Conservation (phyloP, 2,888 invertebrate species). For the Hyles lineata region DNA sequence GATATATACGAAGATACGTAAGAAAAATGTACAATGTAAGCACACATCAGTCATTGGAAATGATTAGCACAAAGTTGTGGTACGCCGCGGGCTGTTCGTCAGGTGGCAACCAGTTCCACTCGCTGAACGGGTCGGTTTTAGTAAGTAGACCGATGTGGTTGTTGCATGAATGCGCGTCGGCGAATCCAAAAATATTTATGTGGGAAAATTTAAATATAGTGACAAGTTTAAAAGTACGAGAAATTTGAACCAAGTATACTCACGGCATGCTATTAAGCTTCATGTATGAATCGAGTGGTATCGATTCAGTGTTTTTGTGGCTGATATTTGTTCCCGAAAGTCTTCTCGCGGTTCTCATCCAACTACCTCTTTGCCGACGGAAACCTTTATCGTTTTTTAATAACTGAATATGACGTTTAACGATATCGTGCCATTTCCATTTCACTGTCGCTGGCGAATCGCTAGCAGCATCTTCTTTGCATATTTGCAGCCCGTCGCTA, state of each 20-base stretch:
- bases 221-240: slow-evolving; percentile 25
- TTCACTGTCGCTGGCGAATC: slow-evolving; percentile 81
- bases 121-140: slow-evolving; percentile 58
- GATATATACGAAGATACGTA: slow-evolving; percentile 32
- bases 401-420: slow-evolving; percentile 79
- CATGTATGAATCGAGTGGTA: slow-evolving; percentile 75
- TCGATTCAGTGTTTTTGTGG: slow-evolving; percentile 64
- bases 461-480: slow-evolving; percentile 82
- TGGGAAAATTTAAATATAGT: slow-evolving; percentile 33
- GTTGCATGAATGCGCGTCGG: slow-evolving; percentile 55
- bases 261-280: slow-evolving; percentile 80
- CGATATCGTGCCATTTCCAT: slow-evolving; percentile 83
- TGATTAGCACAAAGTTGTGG: slow-evolving; percentile 62
- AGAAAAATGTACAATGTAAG: slow-evolving; percentile 48
- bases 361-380: slow-evolving; percentile 78
- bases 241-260: slow-evolving; percentile 53
- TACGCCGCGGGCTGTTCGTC: slow-evolving; percentile 52
- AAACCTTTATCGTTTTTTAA: slow-evolving; percentile 80
- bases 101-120: slow-evolving; percentile 68
- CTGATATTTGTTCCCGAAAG: slow-evolving; percentile 70
- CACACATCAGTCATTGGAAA: slow-evolving; percentile 58
- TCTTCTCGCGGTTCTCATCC: slow-evolving; percentile 78
- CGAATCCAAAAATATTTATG: slow-evolving; percentile 47
- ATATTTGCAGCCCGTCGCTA: slow-evolving; percentile 81
- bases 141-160: slow-evolving; percentile 62